Evolutionary conservation across 1,140 invertebrate genomes (phyloP).

Genomic region (Triops longicaudatus): DNA sequence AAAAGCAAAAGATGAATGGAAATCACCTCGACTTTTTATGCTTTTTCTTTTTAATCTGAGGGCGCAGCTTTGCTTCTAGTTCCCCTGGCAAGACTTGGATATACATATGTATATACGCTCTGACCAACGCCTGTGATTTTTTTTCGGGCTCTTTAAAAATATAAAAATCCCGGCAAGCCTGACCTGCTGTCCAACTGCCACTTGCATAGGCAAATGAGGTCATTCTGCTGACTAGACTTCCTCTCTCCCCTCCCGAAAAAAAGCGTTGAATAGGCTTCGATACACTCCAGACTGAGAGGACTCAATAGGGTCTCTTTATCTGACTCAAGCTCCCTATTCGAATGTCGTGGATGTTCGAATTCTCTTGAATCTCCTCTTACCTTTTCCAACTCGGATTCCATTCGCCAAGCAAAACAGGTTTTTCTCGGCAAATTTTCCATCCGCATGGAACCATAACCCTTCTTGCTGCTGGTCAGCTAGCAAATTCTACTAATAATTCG

Average conservation of each 20-base stretch:
- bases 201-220: slow-evolving; percentile 14
- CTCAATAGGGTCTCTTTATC: slow-evolving; percentile 8
- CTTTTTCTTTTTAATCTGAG: not conserved
- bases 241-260: not conserved
- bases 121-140: not conserved
- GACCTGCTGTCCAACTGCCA: not conserved
- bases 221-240: not conserved
- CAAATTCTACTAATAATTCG: no score
- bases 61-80: not conserved
- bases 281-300: not conserved
- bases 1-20: slow-evolving; percentile 8
- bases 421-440: not conserved
- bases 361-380: not conserved
- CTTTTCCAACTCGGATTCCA: not conserved
- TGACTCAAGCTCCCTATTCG: not conserved
- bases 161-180: not conserved
- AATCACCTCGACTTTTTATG: not conserved
- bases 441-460: not conserved
- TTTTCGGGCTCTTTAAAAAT: not conserved
- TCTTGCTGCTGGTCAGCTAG: not conserved
- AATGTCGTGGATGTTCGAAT: not conserved
- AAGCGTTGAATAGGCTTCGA: not conserved
- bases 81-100: not conserved
- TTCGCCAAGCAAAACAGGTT: not conserved
- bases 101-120: slow-evolving; percentile 8